Conservation (phyloP, 2,113 vertebrate species). For the Origma solitaria region DNA sequence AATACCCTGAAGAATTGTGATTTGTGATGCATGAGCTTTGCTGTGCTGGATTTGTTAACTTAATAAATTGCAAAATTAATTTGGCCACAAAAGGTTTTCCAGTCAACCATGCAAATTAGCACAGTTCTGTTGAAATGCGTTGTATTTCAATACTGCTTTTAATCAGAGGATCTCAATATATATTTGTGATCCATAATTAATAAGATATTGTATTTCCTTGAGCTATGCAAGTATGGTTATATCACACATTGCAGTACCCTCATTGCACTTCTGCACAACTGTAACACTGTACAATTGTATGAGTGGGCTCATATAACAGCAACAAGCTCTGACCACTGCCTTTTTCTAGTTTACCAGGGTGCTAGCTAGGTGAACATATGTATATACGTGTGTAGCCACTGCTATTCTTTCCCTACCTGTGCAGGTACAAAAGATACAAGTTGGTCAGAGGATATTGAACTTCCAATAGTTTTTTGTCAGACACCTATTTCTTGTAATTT, state of each 20-base stretch:
- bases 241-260: neutral
- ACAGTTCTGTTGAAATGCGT: neutral
- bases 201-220: neutral
- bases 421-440: neutral
- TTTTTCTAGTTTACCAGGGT: neutral
- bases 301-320: neutral
- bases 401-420: neutral
- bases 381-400: neutral
- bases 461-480: neutral
- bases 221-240: neutral
- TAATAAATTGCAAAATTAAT: constrained; percentile 21
- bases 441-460: neutral
- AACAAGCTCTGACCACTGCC: neutral
- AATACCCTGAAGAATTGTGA: neutral
- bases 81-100: neutral
- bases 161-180: neutral
- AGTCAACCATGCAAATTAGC: neutral
- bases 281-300: neutral
- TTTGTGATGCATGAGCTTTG: constrained; percentile 13
- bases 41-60: neutral
- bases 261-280: neutral
- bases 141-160: neutral
- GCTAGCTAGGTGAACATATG: neutral
- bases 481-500: neutral
- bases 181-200: neutral